Evolutionary conservation across 1,140 invertebrate genomes (phyloP), one percentile per base, ranked within the genome.

Genomic region (Zaprionus tsacasi): DNA sequence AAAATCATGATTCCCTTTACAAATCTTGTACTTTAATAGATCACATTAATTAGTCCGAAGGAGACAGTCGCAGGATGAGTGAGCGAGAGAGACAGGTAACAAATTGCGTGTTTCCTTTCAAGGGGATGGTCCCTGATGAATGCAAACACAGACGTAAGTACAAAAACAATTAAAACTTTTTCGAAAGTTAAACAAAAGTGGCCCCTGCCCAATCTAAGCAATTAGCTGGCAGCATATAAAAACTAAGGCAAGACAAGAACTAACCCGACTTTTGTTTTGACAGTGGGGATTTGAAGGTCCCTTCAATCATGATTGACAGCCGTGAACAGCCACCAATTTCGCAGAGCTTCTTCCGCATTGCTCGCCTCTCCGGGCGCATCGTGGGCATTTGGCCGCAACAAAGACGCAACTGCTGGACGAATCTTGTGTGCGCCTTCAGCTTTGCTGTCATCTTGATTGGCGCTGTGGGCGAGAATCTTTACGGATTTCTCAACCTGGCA

Each of bases 161-260:
- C 21, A 74, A 87, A 65, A 80, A 80, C 83, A 87, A 87, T 87
- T 87, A 89, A 88, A 88, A 85, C 81, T 88, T 88, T 89, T 58
- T 48, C 69, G 54, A 80, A 79, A 76, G 70, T 72, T 65, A 72
- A 68, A 73, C 50, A 10, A 25, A 17, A 6, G 15, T 69, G 40
- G 43, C 13, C 40, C n/a, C n/a, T 30, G 50, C 30, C 43, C n/a
- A 8, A 57, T 15, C 25, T 7, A 13, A 35, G 17, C 77, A 76
- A 80, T 66, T 79, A 72, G 56, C 63, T 50, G 15, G 21, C 48
- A 45, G 33, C 58, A 17, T 71, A 82, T 60, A 88, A 74, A 87
- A 80, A 43, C 30, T 40, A 65, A 52, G n/a, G 10, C 3, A 36
- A 21, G 25, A 15, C 12, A 55, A 45, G 52, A 25, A 43, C 57